Base-by-base conservation (phyloP, 2,888 invertebrate species). In the Caenorhabditis sp. region DNA sequence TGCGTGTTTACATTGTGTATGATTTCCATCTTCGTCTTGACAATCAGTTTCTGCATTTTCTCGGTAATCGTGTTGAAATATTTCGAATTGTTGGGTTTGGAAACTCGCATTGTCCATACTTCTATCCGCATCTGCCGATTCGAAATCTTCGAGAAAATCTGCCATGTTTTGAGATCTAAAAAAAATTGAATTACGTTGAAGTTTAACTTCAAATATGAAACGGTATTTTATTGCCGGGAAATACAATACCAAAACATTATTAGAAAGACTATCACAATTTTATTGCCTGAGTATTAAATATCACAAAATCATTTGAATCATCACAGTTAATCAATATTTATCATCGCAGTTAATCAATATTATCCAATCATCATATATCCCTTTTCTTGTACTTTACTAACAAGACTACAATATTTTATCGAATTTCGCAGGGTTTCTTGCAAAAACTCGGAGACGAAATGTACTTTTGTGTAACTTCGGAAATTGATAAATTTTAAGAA, bases 1-100 rank as follows among this genome's bases (percentile, higher is more conserved):
- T 5, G 20, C 59, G n/a, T 73, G 49, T 27, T 65, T 27, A 31
- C 73, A 69, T 10, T 54, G 64, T 56, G 66, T 53, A 52, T 64
- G 71, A 54, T 67, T 57, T 43, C 53, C 31, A 49, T 57, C 54
- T 31, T 59, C 36, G 63, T 61, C 70, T 53, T 60, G 52, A 54
- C 77, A 77, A 10, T 49, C 56, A 3, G 72, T 63, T 20, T 70
- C 68, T 2, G 57, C 64, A 14, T 70, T 70, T 56, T 80, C 80
- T 4, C 80, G 68, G 60, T 70, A 80, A 38, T 80, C 77, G 27
- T 80, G 80, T 1, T 70, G 77, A 63, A 80, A 80, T 36, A 76
- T 73, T 12, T 80, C 76, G 53, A 80, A 80, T 60, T 79, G 71
- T 20, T 57, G 56, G 20, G 60, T 63, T 23, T 67, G 21, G 49